Evolutionary conservation across 2,888 invertebrate genomes (phyloP).

Genomic region (Spisula solida): DNA sequence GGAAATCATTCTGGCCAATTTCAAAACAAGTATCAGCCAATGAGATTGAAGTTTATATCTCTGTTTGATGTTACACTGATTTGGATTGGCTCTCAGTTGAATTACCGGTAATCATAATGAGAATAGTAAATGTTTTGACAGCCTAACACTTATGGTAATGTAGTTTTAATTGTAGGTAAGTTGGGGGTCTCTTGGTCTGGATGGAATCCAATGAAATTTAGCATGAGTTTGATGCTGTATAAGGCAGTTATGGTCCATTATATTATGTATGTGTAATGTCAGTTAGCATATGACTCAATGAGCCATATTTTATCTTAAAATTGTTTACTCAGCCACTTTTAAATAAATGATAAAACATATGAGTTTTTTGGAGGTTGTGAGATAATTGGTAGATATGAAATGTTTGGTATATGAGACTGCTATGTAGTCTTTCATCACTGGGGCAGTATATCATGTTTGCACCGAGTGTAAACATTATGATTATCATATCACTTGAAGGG

Average conservation of each 20-base stretch:
- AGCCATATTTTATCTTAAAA: not conserved
- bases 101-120: not conserved
- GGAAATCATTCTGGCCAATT: not conserved
- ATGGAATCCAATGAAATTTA: no score
- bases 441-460: not conserved
- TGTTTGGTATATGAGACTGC: not conserved
- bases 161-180: no score
- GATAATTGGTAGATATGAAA: not conserved
- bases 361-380: not conserved
- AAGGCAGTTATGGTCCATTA: no score
- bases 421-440: not conserved
- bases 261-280: not conserved
- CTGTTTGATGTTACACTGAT: not conserved
- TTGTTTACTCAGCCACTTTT: not conserved
- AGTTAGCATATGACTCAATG: not conserved
- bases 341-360: constrained; percentile 8
- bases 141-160: not conserved
- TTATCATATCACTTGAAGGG: not conserved
- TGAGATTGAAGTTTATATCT: not conserved
- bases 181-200: no score
- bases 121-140: not conserved
- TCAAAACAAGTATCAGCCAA: not conserved
- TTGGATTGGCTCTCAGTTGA: not conserved
- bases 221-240: no score
- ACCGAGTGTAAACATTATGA: constrained; percentile 18